Evolutionary conservation across 2,888 invertebrate genomes (phyloP), one percentile per base, ranked within the genome.

Genomic region (Phaedon cochleariae): DNA sequence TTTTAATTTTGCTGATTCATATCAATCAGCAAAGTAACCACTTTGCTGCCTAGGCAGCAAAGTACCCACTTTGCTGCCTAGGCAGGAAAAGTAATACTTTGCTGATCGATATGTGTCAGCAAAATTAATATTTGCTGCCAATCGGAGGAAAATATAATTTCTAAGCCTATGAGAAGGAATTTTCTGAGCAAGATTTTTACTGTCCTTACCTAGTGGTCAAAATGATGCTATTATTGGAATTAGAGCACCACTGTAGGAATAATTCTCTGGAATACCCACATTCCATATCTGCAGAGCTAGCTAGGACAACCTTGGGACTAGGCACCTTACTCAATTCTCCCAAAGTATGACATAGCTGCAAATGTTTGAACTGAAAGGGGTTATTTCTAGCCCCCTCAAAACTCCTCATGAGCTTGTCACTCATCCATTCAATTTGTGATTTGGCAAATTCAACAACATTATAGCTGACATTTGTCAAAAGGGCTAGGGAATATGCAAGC

Each of bases 361-460:
- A 85, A 84, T 98, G 95, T 69, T 94, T 93, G 69, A 98, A 94
- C 51, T 72, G 72, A 60, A 70, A 72, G 0, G 98, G 98, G 86
- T 97, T 98, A 77, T 93, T 94, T 62, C 96, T 88, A 0, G 94
- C 94, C 0, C 94, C 77, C 82, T 96, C 95, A 80, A 96, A 95
- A 59, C 92, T 92, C 67, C 96, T 90, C 87, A 98, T 96, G 46
- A 99, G 85, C 80, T 98, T 98, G 80, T 99, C 98, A 80, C 97
- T 97, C 99, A 99, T 99, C 99, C 98, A 99, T 85, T 99, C 99
- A 73, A 99, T 97, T 88, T 93, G 97, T 0, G 97, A 97, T 83
- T 98, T 99, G 1, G 99, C 98, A 84, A 98, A 98, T 83, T 98
- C 98, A 1, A 98, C 95, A 0, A 98, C 98, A 81, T 98, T 98